Base-by-base conservation (phyloP, 1,140 invertebrate species). In the Danaus melanippus region DNA sequence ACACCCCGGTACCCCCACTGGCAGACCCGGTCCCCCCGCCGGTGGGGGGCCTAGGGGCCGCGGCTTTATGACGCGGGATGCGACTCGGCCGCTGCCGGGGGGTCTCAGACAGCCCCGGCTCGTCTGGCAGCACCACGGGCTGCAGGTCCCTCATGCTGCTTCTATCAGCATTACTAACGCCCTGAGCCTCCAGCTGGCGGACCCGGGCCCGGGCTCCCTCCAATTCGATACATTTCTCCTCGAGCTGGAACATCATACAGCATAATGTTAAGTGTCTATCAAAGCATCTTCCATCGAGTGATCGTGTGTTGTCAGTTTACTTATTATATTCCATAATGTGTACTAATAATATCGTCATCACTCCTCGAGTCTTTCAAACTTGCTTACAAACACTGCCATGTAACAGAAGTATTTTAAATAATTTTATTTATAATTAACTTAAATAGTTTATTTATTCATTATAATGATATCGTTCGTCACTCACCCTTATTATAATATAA, bases 221-320 rank as follows among this genome's bases (percentile, higher is more conserved):
- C 60, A 95, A 67, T 74, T 96, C 93, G 58, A 95, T 94, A 60
- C 90, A 93, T 67, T 92, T 91, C 76, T 95, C 93, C 74, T 94
- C 93, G 64, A 95, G 76, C 93, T 94, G 85, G 5, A 76, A 78
- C 56, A 8, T 9, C 1, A 46, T 11, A 54, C 12, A 32, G 45
- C 21, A 7, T 32, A 32, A 32, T 32, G 7, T 32, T 32, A 2
- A 32, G 21, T 32, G 4, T 32, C 21, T 32, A 32, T 32, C 21
- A 32, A 7, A 3, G 0, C 21, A 3, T 15, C 15, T 15, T 15
- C 15, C 15, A n/a, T 32, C 21, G 5, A 21, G 2, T 32, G 21
- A 32, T 4, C 21, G 21, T 32, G 21, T 32, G 2, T 32, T 32
- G 21, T 32, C 21, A 32, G 21, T 32, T 32, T 32, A 32, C 21